Base-by-base conservation (phyloP, 37 sponge, comb jelly and placozoan species). In the Cliona cf. orientalis region DNA sequence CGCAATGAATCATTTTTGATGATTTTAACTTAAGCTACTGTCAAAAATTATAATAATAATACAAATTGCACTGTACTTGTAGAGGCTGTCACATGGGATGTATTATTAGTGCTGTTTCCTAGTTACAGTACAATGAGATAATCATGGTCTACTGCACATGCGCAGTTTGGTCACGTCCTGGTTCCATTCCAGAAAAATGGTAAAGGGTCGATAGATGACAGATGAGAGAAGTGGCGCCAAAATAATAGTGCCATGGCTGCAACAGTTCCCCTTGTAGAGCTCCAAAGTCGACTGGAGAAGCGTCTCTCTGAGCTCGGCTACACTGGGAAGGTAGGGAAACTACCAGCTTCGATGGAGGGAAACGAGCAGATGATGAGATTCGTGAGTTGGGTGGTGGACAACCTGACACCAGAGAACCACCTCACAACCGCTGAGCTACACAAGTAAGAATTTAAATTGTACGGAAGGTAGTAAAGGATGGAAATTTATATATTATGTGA, bases 241-340 rank as follows among this genome's bases (percentile, higher is more conserved):
- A 49, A 9, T 49, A 14, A 49, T 19, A 49, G 14, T 49, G 14
- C 14, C 53, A 49, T 49, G 53, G 53, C 53, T 14, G 53, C 53
- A 9, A 37, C 37, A 12, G 68, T 67, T 9, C 11, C 5, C 14
- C 22, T 5, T 58, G 40, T n/a, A 35, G 21, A 35, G 38, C 31
- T 81, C 6, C 72, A 71, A 7, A 5, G 5, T 7, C 42, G 72
- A 25, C 38, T 81, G 2, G 25, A 70, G 58, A 31, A 21, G 7
- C 59, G 60, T 59, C 71, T 76, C 7, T 33, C 53, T 17, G 19
- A 25, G 28, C 49, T 85, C 37, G 78, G 86, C 33, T 85, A 85
- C 86, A 71, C 71, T 31, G 62, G 70, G 21, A 38, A 42, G 0
- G 38, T 77, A 7, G 69, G 63, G 2, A 36, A 23, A 6, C 23